These are phyloP conservation scores for Polymixis flavicincta DNA, from an alignment of 2,888 invertebrate genomes.

Conservation along the genomic window DNA sequence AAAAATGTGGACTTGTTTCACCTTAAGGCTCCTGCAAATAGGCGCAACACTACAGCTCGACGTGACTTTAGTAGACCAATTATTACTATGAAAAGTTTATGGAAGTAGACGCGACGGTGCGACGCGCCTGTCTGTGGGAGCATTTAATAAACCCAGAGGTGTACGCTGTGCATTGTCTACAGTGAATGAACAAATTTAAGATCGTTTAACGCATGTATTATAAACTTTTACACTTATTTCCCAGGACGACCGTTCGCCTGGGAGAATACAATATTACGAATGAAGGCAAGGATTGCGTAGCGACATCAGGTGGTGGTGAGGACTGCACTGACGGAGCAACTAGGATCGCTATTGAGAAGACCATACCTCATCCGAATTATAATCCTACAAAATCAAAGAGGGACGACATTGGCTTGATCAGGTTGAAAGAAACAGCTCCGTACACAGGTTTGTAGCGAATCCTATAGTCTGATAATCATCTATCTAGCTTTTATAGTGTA, in stretches of 20 bases:
- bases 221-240: conserved; percentile 6
- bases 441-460: conserved; percentile 34
- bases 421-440: conserved; percentile 30
- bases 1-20: too few species aligned
- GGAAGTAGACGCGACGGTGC: too few species aligned
- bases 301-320: background rate
- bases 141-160: too few species aligned
- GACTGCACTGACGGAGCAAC: conserved; percentile 48
- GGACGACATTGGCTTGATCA: conserved; percentile 55
- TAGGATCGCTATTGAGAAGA: conserved; percentile 37
- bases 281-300: conserved; percentile 44
- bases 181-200: background rate
- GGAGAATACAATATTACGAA: conserved; percentile 48
- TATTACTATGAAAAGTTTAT: too few species aligned
- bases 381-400: background rate
- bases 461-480: too few species aligned
- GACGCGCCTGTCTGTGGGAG: too few species aligned
- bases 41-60: too few species aligned
- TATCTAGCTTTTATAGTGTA: background rate
- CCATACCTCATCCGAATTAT: conserved; percentile 52
- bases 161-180: too few species aligned
- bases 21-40: too few species aligned
- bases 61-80: too few species aligned
- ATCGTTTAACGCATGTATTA: background rate
- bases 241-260: conserved; percentile 30